Base-by-base conservation (phyloP, 2,888 invertebrate species). In the Agapostemon virescens region DNA sequence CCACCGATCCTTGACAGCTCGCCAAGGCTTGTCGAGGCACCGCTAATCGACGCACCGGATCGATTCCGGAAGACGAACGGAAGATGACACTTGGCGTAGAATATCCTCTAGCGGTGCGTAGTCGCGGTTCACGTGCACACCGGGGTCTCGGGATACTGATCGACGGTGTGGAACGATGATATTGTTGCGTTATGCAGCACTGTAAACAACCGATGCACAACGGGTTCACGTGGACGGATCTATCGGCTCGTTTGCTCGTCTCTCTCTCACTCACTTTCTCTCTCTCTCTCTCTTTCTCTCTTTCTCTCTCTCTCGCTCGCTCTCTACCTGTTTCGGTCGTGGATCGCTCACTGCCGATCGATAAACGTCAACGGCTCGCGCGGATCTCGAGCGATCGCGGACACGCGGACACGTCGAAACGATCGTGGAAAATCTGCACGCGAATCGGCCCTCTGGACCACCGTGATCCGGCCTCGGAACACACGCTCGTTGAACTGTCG, bases 401-500 rank as follows among this genome's bases (percentile, higher is more conserved):
- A 52, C 73, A 72, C 30, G 30, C n/a, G 67, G 33, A 64, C 73
- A 70, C 82, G 78, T 82, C 80, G 74, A 55, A 42, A 58, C 38
- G 75, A 77, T 75, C 67, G 67, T 45, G 61, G 76, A 75, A 49
- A 79, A 77, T 80, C 45, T 68, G 77, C 68, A 77, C 81, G 79
- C 81, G 81, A 77, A 71, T 74, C 79, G 76, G 55, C 73, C 83
- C 71, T 71, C 70, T 83, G 81, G 84, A 81, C 87, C 84, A 87
- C 86, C 87, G 88, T 86, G 88, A 88, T 90, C 89, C 89, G 86
- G 85, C 86, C 88, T 88, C 88, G 89, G 87, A 90, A 91, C 89
- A 88, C 89, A 88, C 89, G 88, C 87, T 88, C 86, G 88, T 88
- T 86, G 88, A 88, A 91, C 90, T 91, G 91, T 90, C 90, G 89